Base-by-base conservation (phyloP, 2,888 invertebrate species). In the Conchocele bisecta region DNA sequence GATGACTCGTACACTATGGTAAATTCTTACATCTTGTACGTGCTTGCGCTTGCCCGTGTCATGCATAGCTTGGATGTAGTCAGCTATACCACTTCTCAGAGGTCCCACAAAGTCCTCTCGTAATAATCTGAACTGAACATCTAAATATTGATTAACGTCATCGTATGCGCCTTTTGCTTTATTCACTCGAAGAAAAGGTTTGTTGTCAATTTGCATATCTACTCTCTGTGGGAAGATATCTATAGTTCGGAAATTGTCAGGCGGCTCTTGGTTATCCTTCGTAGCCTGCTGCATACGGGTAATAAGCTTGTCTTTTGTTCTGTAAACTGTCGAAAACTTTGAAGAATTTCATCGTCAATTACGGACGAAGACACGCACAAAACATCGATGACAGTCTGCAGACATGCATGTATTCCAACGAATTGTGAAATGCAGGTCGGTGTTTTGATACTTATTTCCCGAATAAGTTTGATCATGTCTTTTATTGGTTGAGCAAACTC, bases 31-130 rank as follows among this genome's bases (percentile, higher is more conserved):
- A 53, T 80, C 76, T 31, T 76, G 69, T 17, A 60, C 26, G 50
- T 63, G 53, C 20, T 50, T 61, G 50, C 35, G 44, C 33, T 39
- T 54, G 20, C 58, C 50, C 24, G 42, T 64, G 17, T 68, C 69
- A 44, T 65, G 35, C 7, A 69, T 53, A 11, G 61, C 74, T 31
- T 68, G 53, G 73, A 92, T 86, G 83, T 93, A 94, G 86, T 93
- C 92, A 77, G 89, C 88, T 88, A 95, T 93, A 72, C 95, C 95
- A 83, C 94, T 93, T 41, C 95, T 91, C 29, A 97, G 89, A 0
- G 96, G 95, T 17, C 93, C 92, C 35, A 96, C 93, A 86, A 95
- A 96, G 90, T 97, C 97, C 91, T 97, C 96, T 29, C 96, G 92
- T 46, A 97, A 88, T 31, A 96, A 92, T 28, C 95, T 93, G 85